Evolutionary conservation across 2,888 invertebrate species (phyloP).

Genomic region (Tetanocera ferruginea): DNA sequence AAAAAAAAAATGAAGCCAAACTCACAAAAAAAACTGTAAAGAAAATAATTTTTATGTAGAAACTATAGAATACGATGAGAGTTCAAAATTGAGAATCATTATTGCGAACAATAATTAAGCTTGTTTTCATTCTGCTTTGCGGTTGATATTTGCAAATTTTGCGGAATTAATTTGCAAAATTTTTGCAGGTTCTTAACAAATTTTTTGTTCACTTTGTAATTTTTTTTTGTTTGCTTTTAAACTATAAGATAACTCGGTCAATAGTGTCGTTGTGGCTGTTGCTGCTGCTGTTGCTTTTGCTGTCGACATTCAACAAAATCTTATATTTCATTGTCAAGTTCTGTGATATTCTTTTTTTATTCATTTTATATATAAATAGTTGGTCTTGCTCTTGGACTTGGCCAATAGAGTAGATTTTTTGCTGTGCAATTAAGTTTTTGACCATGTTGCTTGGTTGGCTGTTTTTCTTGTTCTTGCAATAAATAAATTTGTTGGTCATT

Average conservation of each 20-base stretch:
- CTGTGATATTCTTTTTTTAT: slow-evolving; percentile 16
- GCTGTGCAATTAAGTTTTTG: neutral
- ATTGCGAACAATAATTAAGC: too few species aligned
- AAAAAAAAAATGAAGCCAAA: neutral
- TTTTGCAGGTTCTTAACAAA: neutral
- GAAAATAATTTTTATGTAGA: neutral
- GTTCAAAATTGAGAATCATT: neutral
- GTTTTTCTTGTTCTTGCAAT: neutral
- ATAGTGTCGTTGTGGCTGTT: neutral
- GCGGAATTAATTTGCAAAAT: slow-evolving; percentile 10
- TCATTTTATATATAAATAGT: neutral
- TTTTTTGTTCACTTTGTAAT: neutral
- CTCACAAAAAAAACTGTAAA: neutral
- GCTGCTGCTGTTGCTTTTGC: neutral
- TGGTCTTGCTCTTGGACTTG: slow-evolving; percentile 23
- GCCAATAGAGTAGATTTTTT: slow-evolving; percentile 7
- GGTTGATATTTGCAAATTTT: neutral
- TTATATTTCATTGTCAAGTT: slow-evolving; percentile 36
- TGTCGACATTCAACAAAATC: slow-evolving; percentile 23
- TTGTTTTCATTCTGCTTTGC: neutral
- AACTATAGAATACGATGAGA: neutral
- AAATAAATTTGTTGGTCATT: too few species aligned
- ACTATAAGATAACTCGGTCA: neutral
- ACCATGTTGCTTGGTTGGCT: neutral
- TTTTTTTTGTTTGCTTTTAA: neutral